Conservation (phyloP, 2,797 vertebrate species). For the Pogoniulus pusillus region DNA sequence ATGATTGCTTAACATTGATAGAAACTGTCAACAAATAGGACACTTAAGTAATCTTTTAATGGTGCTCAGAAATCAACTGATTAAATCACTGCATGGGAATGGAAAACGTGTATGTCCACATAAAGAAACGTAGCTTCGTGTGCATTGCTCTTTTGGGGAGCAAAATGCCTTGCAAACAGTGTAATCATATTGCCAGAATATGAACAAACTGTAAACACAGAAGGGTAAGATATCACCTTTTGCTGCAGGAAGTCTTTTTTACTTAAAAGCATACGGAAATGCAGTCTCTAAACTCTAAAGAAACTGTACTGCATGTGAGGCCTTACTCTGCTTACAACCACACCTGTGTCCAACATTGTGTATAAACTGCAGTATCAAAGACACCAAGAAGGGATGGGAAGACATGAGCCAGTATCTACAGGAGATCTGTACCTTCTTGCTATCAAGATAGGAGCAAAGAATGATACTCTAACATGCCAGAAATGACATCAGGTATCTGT, state of each 20-base stretch:
- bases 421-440: not conserved
- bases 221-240: not conserved
- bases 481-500: not conserved
- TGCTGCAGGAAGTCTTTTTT: not conserved
- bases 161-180: not conserved
- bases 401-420: not conserved
- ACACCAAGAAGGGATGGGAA: not conserved
- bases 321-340: not conserved
- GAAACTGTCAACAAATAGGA: not conserved
- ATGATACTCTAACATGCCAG: not conserved
- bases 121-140: not conserved
- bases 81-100: not conserved
- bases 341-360: not conserved
- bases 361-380: not conserved
- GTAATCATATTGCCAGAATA: not conserved
- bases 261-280: not conserved
- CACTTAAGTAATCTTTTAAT: not conserved
- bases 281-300: not conserved
- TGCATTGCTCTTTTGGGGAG: not conserved
- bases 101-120: not conserved
- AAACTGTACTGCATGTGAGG: not conserved
- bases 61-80: not conserved
- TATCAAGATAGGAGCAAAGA: not conserved
- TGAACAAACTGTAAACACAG: rapidly evolving
- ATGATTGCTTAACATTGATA: not conserved